Conservation (phyloP, 2,113 vertebrate species). For the Lethenteron reissneri region DNA sequence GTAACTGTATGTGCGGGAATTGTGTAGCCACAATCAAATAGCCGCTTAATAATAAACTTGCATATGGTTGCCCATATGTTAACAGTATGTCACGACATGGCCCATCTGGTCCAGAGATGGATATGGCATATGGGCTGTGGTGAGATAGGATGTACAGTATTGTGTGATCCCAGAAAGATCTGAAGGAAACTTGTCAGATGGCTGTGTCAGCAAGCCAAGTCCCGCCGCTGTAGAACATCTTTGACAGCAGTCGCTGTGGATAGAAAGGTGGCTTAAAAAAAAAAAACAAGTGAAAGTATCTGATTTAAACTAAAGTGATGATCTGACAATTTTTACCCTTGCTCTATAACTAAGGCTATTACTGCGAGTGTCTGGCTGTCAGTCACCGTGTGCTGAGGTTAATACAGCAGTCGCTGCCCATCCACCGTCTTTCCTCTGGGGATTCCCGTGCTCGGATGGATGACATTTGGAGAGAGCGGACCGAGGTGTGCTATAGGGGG, state of each 20-base stretch:
- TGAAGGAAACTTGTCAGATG: constrained; percentile 1
- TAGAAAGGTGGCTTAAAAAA: background rate
- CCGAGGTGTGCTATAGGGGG: constrained; percentile 17
- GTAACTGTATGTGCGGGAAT: too few species aligned
- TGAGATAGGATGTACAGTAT: background rate
- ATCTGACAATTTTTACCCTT: constrained; percentile 4
- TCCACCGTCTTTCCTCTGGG: background rate
- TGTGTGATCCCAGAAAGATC: constrained; percentile 7
- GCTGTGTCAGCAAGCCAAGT: constrained; percentile 5
- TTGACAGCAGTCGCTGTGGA: background rate
- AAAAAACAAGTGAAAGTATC: background rate
- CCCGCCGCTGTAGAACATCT: background rate
- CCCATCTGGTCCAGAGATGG: constrained; percentile 3
- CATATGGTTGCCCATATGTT: too few species aligned
- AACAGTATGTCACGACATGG: background rate
- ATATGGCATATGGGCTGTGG: constrained; percentile 1
- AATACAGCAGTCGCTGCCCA: constrained; percentile 3
- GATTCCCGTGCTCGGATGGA: background rate
- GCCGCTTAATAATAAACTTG: too few species aligned
- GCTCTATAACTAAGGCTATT: constrained; percentile 6
- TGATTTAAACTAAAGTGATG: constrained; percentile 6
- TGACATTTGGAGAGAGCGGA: background rate
- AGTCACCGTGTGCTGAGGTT: constrained; percentile 3
- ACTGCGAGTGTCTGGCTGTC: constrained; percentile 5
- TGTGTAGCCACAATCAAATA: too few species aligned